These are phyloP conservation scores for Notoglanidium macrostoma DNA, from an alignment of 2,797 vertebrate species.

Conservation along the genomic window DNA sequence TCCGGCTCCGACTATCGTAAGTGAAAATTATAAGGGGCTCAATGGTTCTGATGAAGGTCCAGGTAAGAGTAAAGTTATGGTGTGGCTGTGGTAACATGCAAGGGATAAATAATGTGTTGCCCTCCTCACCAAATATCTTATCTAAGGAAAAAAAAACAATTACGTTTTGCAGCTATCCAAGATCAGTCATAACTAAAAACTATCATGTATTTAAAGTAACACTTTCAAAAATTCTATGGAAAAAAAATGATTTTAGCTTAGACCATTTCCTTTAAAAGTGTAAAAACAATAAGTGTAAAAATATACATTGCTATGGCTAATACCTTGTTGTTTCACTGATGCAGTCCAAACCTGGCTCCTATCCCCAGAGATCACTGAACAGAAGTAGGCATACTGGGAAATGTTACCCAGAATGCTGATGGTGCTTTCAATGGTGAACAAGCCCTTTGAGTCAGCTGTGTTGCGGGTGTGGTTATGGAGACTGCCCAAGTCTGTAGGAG, in stretches of 20 bases:
- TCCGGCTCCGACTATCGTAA: constrained; percentile 70
- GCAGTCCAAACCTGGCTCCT: constrained; percentile 74
- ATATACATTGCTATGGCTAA: not conserved
- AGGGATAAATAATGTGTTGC: constrained; percentile 66
- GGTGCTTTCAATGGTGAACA: constrained; percentile 72
- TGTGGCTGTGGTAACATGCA: constrained; percentile 68
- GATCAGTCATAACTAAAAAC: not conserved
- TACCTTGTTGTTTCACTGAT: constrained; percentile 76
- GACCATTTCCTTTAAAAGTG: not conserved
- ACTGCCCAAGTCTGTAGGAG: constrained; percentile 58
- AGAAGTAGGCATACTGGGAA: constrained; percentile 72
- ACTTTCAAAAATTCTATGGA: not conserved
- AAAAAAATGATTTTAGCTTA: not conserved
- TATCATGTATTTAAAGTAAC: not conserved
- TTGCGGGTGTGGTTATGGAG: constrained; percentile 66
- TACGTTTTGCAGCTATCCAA: not conserved
- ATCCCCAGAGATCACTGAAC: constrained; percentile 74
- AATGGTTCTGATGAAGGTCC: constrained; percentile 67
- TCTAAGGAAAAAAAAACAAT: constrained; percentile 28
- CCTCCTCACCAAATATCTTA: constrained; percentile 63
- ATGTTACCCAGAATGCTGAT: constrained; percentile 68
- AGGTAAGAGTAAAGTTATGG: constrained; percentile 75
- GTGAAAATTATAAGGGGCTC: constrained; percentile 68
- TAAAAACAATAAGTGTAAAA: no score
- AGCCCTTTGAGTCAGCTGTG: constrained; percentile 73